Percentiles rank a stretch among this genome's conserved stretches.
phyloP scores from a whole-genome alignment of 2,797 vertebrate species.

The Peromyscus nudipes region DNA sequence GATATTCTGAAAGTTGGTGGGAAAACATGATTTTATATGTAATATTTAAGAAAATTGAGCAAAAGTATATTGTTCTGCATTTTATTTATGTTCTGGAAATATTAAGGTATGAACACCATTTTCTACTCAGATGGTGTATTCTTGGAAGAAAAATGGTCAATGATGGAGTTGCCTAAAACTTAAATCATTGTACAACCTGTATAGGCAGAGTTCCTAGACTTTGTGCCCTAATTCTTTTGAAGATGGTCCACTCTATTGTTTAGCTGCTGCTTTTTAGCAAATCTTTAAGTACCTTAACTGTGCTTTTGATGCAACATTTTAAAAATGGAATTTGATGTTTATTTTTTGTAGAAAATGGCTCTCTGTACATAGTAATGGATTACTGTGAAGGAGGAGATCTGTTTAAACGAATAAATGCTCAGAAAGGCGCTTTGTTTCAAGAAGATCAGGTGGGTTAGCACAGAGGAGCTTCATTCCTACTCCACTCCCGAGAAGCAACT shows the following conservation, averaged over 20 bases:
- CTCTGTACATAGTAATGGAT: constrained; percentile 99
- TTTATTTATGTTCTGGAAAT: constrained; percentile 38
- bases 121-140: constrained; percentile 11
- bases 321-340: constrained; percentile 54
- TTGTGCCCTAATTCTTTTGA: constrained; percentile 6
- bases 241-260: background rate
- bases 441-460: constrained; percentile 94
- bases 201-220: background rate
- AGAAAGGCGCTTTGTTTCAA: constrained; percentile 95
- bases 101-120: background rate
- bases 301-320: constrained; percentile 47
- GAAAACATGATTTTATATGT: constrained; percentile 13
- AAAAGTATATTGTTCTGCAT: constrained; percentile 11
- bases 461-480: constrained; percentile 13
- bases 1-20: background rate
- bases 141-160: constrained; percentile 24
- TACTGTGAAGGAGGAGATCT: constrained; percentile 99
- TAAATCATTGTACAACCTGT: background rate
- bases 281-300: constrained; percentile 49
- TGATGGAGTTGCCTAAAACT: background rate
- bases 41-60: constrained; percentile 40
- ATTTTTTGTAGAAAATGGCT: constrained; percentile 93
- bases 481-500: constrained; percentile 25
- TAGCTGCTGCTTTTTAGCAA: constrained; percentile 51
- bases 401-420: constrained; percentile 98